These are phyloP conservation scores for Tipula helvola DNA, from an alignment of 2,888 invertebrate genomes.

Conservation along the genomic window DNA sequence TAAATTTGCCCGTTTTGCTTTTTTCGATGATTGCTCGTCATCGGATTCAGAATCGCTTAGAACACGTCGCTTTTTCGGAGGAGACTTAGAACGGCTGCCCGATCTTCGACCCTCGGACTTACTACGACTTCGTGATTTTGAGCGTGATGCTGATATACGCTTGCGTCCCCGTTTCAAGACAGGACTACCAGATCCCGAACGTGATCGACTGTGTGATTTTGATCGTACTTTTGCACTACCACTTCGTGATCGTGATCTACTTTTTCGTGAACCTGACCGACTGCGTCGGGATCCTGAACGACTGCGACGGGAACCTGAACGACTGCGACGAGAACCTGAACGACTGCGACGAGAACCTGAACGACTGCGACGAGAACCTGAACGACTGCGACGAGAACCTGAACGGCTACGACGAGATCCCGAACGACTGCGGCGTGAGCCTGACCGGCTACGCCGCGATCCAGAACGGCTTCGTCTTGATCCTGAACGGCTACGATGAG, in stretches of 20 bases:
- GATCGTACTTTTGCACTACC: constrained; percentile 5
- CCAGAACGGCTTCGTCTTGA: constrained; percentile 18
- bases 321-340: constrained; percentile 21
- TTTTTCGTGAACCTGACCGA: constrained; percentile 16
- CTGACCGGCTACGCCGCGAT: neutral
- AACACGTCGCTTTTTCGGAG: constrained; percentile 27
- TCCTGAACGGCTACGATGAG: constrained; percentile 22
- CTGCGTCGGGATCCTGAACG: constrained; percentile 17
- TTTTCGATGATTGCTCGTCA: constrained; percentile 25
- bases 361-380: constrained; percentile 25
- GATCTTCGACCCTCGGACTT: constrained; percentile 22
- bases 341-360: constrained; percentile 12
- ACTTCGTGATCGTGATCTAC: constrained; percentile 21
- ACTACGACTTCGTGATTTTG: constrained; percentile 26
- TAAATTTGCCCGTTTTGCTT: constrained; percentile 8
- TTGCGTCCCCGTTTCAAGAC: constrained; percentile 22
- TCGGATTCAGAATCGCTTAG: constrained; percentile 49
- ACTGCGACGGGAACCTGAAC: constrained; percentile 12
- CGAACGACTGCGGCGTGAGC: constrained; percentile 16
- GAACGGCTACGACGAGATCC: constrained; percentile 15
- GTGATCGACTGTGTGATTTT: constrained; percentile 19
- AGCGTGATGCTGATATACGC: constrained; percentile 17
- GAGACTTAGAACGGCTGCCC: constrained; percentile 17
- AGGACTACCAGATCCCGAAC: constrained; percentile 23
- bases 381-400: constrained; percentile 21